Evolutionary conservation across 2,888 invertebrate species (phyloP), one percentile per base, ranked within the genome.

Genomic region (Spilarctia lutea): DNA sequence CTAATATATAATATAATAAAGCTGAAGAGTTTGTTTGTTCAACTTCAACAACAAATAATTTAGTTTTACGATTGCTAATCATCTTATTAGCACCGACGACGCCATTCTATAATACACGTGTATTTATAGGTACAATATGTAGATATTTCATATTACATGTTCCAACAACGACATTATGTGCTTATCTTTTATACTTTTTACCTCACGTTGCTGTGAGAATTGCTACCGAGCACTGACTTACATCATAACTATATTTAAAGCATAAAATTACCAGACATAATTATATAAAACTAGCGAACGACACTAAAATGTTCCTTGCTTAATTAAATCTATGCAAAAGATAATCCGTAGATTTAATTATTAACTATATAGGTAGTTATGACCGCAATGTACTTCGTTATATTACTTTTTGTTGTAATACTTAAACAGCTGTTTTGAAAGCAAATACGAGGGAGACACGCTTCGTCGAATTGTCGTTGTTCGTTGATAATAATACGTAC

Each of bases 391-490:
- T 39, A 63, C 30, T 4, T 63, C 18, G 63, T 27, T 20, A 13
- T 30, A 33, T 63, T 73, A 68, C 7, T 72, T 73, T 76, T 72
- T 73, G 70, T 39, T 30, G 24, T 69, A 83, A 82, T 81, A 78
- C 72, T 71, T 42, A 67, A 67, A 56, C 85, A 85, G 75, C 76
- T 83, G 85, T 30, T 76, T 71, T 74, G 74, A 78, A 72, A 80
- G 71, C 70, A 77, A 76, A 78, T 70, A 77, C 66, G 65, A 75
- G 42, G 76, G 68, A 68, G 84, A 79, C 74, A 84, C 81, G 84
- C 79, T 81, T 79, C 78, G 85, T 16, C 73, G 77, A 30, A 68
- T 79, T 72, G 71, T 68, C 74, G 76, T 72, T 66, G 80, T 71
- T 65, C 70, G 30, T 45, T 52, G 78, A 33, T 48, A 65, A 65